Evolutionary conservation across 2,888 invertebrate genomes (phyloP), one percentile per base, ranked within the genome.

Genomic region (Ceraclea dissimilis): DNA sequence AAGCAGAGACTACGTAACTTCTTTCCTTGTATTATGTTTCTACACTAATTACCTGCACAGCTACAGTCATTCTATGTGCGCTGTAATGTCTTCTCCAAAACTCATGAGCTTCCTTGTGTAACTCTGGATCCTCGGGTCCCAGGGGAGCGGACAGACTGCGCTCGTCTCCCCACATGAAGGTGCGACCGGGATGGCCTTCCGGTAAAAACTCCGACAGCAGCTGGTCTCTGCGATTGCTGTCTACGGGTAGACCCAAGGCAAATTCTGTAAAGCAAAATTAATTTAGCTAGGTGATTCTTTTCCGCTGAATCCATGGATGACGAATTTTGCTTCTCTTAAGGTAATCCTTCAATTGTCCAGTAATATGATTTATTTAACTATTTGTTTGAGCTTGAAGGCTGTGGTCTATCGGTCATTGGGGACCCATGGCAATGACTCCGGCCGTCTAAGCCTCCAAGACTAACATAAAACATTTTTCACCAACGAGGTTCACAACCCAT

Each of bases 161-260:
- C 54, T 86, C 72, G 73, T 91, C 91, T 63, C 94, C 95, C 90
- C 93, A 93, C 13, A 86, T 79, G 70, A 95, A 95, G 47, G 86
- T 87, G 26, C 81, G 66, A 1, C 79, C 85, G 0, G 90, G 93
- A 67, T 88, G 89, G 1, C 79, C 80, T 2, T 73, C 69, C 33
- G 81, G 80, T 52, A 90, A 87, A 57, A 90, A 70, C 60, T 78
- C 79, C 49, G 83, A 82, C 47, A 93, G 71, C 49, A 94, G 67
- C 73, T 92, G 91, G 68, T 90, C 87, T 52, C 84, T 84, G 56
- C 92, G 81, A 61, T 83, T 82, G 17, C 79, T 76, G 67, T 93
- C 93, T 2, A 84, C 85, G 2, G 87, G 85, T 2, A 85, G 67
- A 1, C 87, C 85, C 75, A 90, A 86, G 65, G 89, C 87, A 71